A percentile compares a stretch with the other conserved stretches of the same genome.
Evolutionary conservation across 2,797 vertebrate genomes (phyloP).

Genomic region (Pteronotus mesoamericanus): DNA sequence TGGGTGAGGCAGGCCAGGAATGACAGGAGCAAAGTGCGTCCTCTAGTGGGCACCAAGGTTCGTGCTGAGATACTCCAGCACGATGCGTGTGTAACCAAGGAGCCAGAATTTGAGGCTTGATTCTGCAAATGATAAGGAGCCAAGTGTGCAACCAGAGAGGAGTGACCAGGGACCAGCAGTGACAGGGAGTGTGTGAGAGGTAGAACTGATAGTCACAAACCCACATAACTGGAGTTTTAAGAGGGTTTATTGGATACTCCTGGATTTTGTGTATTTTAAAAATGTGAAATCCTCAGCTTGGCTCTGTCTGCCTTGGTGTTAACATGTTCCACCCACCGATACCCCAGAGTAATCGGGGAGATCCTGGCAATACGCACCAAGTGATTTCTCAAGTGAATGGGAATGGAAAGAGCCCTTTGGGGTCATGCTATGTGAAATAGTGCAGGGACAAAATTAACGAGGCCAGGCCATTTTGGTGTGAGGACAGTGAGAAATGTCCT

Average conservation of each 20-base stretch:
- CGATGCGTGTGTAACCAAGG: background rate
- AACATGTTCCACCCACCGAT: background rate
- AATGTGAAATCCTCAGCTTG: background rate
- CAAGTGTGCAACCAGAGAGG: background rate
- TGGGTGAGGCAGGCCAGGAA: background rate
- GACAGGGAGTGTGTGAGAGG: background rate
- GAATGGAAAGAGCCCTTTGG: background rate
- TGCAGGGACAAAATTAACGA: background rate
- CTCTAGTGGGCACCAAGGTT: background rate
- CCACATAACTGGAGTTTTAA: rapidly evolving
- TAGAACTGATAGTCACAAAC: background rate
- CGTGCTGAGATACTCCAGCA: background rate
- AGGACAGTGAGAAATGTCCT: background rate
- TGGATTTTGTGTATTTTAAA: background rate
- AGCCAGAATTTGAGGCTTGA: background rate
- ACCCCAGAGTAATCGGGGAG: background rate
- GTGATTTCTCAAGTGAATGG: background rate
- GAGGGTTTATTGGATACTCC: background rate
- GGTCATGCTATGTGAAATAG: background rate
- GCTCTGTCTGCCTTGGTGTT: background rate
- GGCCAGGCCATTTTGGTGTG: background rate
- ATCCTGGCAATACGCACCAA: background rate
- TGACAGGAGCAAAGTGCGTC: background rate
- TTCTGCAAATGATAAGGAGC: background rate
- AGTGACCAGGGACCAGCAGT: background rate